Percentiles rank a stretch among this genome's conserved stretches.
phyloP scores from a whole-genome alignment of 2,797 vertebrate species.

The Sebastes alutus region DNA sequence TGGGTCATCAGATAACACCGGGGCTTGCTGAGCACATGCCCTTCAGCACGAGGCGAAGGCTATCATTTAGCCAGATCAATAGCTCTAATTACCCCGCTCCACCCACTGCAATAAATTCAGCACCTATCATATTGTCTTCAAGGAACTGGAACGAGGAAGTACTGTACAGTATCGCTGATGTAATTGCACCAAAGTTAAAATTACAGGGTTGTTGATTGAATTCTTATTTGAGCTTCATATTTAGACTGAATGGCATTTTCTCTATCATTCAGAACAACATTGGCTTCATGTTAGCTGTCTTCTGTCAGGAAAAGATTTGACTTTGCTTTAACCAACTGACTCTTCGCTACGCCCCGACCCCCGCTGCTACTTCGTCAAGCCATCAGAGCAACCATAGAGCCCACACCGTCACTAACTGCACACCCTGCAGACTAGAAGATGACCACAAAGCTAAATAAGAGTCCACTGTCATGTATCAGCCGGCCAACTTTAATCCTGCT shows the following conservation, averaged over 20 bases:
- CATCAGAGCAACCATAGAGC: too few relatives aligned
- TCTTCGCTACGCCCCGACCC: too few relatives aligned
- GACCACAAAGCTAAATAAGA: neutral
- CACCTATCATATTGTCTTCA: conserved; percentile 46
- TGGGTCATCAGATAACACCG: conserved; percentile 77
- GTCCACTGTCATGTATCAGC: neutral
- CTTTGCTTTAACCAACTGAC: neutral
- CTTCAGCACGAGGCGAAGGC: conserved; percentile 70
- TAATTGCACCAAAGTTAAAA: conserved; percentile 9
- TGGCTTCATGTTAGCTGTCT: neutral
- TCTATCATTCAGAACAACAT: neutral
- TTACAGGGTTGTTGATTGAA: neutral
- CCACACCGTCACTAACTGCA: too few relatives aligned
- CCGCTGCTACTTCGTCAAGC: too few relatives aligned
- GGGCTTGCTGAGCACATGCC: conserved; percentile 76
- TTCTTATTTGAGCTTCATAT: neutral
- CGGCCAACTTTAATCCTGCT: neutral
- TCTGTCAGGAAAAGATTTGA: neutral
- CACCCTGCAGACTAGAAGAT: neutral
- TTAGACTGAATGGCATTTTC: neutral
- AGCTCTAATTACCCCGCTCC: conserved; percentile 74
- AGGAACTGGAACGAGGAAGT: conserved; percentile 38
- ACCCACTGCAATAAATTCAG: conserved; percentile 62
- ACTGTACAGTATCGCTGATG: conserved; percentile 10
- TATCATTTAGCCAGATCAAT: conserved; percentile 80